phyloP scores from a whole-genome alignment of 2,113 vertebrate genomes.

The Elachura formosa region DNA sequence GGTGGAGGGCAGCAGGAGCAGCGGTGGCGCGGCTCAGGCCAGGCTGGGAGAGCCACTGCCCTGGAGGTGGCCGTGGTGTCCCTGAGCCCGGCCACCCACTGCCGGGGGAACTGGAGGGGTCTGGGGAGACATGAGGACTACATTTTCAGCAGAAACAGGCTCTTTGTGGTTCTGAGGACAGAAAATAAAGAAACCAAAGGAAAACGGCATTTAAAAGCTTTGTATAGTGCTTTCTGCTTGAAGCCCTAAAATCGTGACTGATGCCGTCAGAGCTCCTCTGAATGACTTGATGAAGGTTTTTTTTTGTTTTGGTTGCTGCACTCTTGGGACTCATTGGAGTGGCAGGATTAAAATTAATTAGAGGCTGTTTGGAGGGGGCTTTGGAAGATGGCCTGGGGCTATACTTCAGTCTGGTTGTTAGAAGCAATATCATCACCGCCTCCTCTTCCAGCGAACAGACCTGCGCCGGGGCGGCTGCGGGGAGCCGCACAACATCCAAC shows the following conservation, averaged over 20 bases:
- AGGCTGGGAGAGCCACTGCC: neutral
- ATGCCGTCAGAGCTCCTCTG: conserved; percentile 70
- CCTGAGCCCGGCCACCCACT: neutral
- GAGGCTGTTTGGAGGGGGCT: conserved; percentile 79
- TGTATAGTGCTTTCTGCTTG: conserved; percentile 20
- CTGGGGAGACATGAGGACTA: neutral
- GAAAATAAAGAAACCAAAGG: conserved; percentile 13
- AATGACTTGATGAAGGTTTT: conserved; percentile 70
- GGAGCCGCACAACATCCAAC: conserved; percentile 64
- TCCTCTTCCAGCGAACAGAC: conserved; percentile 59
- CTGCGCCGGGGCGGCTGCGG: conserved; percentile 50
- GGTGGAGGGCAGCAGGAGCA: accelerated
- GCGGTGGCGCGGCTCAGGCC: neutral
- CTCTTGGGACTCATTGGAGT: conserved; percentile 78
- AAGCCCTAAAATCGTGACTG: conserved; percentile 59
- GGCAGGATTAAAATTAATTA: conserved; percentile 85
- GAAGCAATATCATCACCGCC: conserved; percentile 75
- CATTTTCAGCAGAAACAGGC: neutral
- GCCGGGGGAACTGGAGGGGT: neutral
- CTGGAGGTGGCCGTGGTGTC: accelerated
- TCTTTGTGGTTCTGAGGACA: neutral
- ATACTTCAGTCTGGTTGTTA: conserved; percentile 77
- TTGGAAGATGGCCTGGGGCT: conserved; percentile 77
- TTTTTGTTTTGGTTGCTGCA: conserved; percentile 72
- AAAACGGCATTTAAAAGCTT: conserved; percentile 10